A percentile compares a stretch with the other conserved stretches of the same genome.
phyloP scores from a whole-genome alignment of 2,797 vertebrate genomes.

The Miichthys miiuy region DNA sequence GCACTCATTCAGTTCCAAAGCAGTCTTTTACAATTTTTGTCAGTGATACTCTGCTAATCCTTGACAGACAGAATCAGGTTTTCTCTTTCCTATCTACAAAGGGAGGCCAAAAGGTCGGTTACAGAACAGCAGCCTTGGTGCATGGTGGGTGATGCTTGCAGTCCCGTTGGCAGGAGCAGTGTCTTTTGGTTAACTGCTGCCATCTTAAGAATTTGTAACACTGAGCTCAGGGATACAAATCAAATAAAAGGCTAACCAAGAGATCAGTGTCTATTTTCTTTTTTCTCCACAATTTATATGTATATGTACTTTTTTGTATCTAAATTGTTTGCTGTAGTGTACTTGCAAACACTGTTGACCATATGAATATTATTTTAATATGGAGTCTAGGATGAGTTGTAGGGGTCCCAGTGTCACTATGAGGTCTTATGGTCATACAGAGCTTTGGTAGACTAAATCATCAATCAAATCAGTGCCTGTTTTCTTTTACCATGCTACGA shows the following conservation, averaged over 20 bases:
- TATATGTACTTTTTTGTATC: background rate
- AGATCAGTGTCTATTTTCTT: background rate
- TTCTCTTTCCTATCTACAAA: background rate
- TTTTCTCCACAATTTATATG: background rate
- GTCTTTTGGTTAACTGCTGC: background rate
- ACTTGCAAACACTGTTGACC: background rate
- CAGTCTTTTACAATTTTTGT: conserved; percentile 10
- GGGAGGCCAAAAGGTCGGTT: conserved; percentile 13
- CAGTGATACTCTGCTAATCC: conserved; percentile 27
- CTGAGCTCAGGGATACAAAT: background rate
- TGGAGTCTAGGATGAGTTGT: background rate
- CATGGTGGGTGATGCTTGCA: background rate
- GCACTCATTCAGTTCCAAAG: conserved; percentile 19
- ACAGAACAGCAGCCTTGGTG: background rate
- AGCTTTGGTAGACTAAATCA: background rate
- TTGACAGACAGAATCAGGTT: conserved; percentile 10
- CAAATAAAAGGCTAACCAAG: background rate
- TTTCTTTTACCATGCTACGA: background rate
- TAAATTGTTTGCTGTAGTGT: background rate
- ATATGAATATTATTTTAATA: background rate
- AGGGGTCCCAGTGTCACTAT: background rate
- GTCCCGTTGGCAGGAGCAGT: background rate
- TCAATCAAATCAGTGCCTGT: background rate
- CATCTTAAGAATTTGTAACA: background rate
- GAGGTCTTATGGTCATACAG: background rate